These are phyloP conservation scores for Euura lappo DNA, from an alignment of 1,140 invertebrate genomes.

Conservation along the genomic window DNA sequence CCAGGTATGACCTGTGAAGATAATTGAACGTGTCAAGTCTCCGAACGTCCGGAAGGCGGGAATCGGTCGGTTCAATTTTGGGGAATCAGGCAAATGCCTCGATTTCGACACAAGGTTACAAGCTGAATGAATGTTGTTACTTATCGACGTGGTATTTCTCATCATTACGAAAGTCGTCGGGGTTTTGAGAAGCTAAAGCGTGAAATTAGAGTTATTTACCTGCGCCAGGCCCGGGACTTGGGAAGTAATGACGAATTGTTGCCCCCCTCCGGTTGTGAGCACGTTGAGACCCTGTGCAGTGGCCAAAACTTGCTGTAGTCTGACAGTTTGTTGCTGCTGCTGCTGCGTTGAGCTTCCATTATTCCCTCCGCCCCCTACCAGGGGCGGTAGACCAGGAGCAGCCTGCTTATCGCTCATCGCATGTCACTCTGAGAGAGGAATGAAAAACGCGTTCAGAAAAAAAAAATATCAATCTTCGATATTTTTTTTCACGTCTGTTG, in stretches of 20 bases:
- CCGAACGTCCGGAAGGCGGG: too few relatives aligned
- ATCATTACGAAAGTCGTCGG: constrained; percentile 25
- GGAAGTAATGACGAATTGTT: constrained; percentile 60
- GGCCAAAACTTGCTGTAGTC: constrained; percentile 59
- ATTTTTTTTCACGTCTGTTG: too few relatives aligned
- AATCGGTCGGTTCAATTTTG: background rate
- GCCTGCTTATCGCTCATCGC: constrained; percentile 62
- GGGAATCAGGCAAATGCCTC: constrained; percentile 46
- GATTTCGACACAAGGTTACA: constrained; percentile 31
- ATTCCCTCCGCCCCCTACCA: constrained; percentile 53
- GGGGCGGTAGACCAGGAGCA: constrained; percentile 57
- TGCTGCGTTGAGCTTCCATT: constrained; percentile 44
- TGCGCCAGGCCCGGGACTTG: constrained; percentile 58
- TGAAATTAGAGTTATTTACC: constrained; percentile 31
- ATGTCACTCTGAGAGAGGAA: constrained; percentile 49
- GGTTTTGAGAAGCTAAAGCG: constrained; percentile 17
- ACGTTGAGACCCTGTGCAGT: constrained; percentile 56
- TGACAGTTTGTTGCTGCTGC: constrained; percentile 45
- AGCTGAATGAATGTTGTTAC: constrained; percentile 40
- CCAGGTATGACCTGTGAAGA: constrained; percentile 50
- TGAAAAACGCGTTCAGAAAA: too few relatives aligned
- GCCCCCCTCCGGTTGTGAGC: constrained; percentile 54
- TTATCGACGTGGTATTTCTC: constrained; percentile 40
- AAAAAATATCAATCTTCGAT: too few relatives aligned
- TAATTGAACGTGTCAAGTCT: background rate